These are phyloP conservation scores for Platyscapa corneri DNA, from an alignment of 1,140 invertebrate genomes.

Conservation along the genomic window DNA sequence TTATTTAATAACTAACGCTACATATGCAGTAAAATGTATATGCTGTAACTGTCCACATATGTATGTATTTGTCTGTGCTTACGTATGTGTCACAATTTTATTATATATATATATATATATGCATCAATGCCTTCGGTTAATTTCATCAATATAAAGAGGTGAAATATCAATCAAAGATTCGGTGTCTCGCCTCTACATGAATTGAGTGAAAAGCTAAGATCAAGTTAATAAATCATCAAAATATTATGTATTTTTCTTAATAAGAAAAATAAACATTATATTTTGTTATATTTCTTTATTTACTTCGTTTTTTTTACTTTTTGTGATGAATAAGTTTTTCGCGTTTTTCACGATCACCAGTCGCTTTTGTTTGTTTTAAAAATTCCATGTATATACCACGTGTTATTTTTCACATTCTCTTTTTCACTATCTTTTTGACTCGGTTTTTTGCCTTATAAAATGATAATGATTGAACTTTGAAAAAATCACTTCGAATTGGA, in stretches of 20 bases:
- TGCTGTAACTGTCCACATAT: conserved; percentile 54
- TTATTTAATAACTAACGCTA: conserved; percentile 61
- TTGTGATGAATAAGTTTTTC: conserved; percentile 43
- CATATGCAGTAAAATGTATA: conserved; percentile 55
- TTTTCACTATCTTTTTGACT: conserved; percentile 41
- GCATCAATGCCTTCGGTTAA: conserved; percentile 28
- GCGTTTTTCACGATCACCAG: conserved; percentile 46
- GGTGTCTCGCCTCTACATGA: neutral
- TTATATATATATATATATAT: conserved; percentile 49
- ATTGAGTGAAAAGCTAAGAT: conserved; percentile 13
- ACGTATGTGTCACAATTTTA: conserved; percentile 58
- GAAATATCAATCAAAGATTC: conserved; percentile 4
- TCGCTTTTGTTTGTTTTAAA: conserved; percentile 53
- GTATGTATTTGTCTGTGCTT: conserved; percentile 56
- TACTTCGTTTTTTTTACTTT: conserved; percentile 12
- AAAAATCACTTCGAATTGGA: too few species aligned
- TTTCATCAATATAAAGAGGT: conserved; percentile 11
- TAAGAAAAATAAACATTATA: conserved; percentile 14
- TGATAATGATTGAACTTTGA: too few species aligned
- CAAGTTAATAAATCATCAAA: conserved; percentile 10
- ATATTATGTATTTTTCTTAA: conserved; percentile 30
- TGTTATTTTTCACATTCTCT: conserved; percentile 36
- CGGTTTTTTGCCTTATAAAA: neutral
- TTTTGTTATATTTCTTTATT: conserved; percentile 25
- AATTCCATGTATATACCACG: conserved; percentile 24